Evolutionary conservation across 2,797 vertebrate genomes (phyloP).

Genomic region (Erethizon dorsatum): DNA sequence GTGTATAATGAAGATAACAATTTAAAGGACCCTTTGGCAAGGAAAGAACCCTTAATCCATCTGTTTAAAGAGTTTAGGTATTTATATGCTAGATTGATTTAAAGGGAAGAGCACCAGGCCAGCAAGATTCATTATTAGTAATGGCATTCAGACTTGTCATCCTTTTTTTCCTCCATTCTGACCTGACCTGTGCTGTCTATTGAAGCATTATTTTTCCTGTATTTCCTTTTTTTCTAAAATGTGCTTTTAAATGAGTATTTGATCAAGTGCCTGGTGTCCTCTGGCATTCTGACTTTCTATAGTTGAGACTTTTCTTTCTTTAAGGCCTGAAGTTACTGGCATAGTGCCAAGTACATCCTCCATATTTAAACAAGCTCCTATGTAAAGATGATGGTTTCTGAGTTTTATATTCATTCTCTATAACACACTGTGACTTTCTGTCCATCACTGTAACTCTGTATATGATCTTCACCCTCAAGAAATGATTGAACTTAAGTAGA

Average conservation of each 20-base stretch:
- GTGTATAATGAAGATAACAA: constrained; percentile 26
- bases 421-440: neutral
- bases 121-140: neutral
- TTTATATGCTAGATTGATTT: constrained; percentile 14
- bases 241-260: neutral
- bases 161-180: neutral
- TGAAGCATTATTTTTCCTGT: constrained; percentile 4
- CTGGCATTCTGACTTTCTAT: neutral
- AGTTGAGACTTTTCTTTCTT: neutral
- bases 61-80: constrained; percentile 33
- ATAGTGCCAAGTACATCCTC: neutral
- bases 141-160: neutral
- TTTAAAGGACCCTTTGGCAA: constrained; percentile 58
- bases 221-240: neutral
- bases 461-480: neutral
- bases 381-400: neutral
- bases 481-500: constrained; percentile 26
- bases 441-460: neutral
- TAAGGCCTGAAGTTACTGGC: neutral
- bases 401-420: neutral
- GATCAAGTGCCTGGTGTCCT: neutral
- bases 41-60: neutral
- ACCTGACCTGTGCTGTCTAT: neutral
- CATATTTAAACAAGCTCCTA: neutral
- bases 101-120: neutral